A percentile compares a stretch with the other conserved stretches of the same genome.
Conservation (phyloP, 2,113 vertebrate genomes). For the Axis porcinus region DNA sequence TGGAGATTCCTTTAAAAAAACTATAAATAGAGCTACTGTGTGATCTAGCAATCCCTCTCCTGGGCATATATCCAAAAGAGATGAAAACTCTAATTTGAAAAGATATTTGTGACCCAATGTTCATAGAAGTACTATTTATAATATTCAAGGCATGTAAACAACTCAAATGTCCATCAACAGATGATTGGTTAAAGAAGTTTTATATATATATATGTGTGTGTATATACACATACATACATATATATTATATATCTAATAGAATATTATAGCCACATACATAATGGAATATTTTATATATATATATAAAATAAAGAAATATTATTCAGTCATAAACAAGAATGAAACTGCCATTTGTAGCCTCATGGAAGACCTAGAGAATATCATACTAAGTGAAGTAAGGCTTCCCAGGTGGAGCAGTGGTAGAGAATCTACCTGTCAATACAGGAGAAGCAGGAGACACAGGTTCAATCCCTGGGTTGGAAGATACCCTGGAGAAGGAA, state of each 20-base stretch:
- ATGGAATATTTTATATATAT: neutral
- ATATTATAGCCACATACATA: neutral
- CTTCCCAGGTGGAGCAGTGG: neutral
- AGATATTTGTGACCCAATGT: neutral
- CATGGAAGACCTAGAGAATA: neutral
- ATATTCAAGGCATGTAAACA: neutral
- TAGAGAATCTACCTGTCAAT: neutral
- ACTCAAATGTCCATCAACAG: neutral
- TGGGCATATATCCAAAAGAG: neutral
- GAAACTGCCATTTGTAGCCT: neutral
- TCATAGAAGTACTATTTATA: neutral
- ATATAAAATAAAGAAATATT: neutral
- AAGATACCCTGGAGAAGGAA: neutral
- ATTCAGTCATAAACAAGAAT: neutral
- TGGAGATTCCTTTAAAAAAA: neutral
- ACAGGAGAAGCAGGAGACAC: neutral
- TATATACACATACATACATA: accelerated
- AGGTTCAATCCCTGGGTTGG: neutral
- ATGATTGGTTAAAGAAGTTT: neutral
- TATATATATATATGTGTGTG: neutral
- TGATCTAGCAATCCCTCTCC: neutral
- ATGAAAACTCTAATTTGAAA: neutral
- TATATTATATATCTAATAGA: neutral
- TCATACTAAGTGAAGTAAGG: neutral
- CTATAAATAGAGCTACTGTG: neutral